phyloP scores from a whole-genome alignment of 2,888 invertebrate genomes.

The Scaptomyza flava region DNA sequence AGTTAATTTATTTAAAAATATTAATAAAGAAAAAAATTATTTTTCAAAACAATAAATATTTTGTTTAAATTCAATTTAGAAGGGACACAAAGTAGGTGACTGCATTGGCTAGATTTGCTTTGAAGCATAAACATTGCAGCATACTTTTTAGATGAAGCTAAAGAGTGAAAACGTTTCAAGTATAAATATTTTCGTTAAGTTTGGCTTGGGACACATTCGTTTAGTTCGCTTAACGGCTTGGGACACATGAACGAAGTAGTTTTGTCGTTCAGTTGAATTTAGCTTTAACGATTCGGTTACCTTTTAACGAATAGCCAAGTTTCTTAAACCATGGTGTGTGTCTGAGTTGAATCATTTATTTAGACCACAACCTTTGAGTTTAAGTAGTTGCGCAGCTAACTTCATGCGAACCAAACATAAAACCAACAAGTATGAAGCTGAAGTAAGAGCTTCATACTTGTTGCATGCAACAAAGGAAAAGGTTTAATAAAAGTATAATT shows the following conservation, averaged over 20 bases:
- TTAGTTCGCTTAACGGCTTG: too few species aligned
- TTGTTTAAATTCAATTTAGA: neutral
- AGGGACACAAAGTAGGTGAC: neutral
- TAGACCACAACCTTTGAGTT: neutral
- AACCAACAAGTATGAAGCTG: too few species aligned
- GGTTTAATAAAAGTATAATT: too few species aligned
- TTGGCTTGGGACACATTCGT: neutral
- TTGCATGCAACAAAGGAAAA: too few species aligned
- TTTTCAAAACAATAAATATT: conserved; percentile 32
- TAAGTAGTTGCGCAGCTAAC: neutral
- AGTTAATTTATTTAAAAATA: conserved; percentile 77
- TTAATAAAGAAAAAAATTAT: conserved; percentile 57
- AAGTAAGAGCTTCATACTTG: too few species aligned
- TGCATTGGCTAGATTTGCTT: neutral
- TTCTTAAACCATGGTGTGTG: neutral
- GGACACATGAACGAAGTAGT: neutral
- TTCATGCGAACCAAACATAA: neutral
- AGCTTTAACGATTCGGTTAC: neutral
- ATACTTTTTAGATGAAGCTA: neutral
- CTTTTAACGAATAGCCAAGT: neutral
- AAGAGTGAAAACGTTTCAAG: too few species aligned
- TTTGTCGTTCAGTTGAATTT: neutral
- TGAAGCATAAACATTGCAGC: neutral
- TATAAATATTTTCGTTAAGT: neutral
- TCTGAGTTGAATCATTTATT: neutral